These are phyloP conservation scores for Danio jaintianensis DNA, from an alignment of 2,797 vertebrate species.

Conservation along the genomic window DNA sequence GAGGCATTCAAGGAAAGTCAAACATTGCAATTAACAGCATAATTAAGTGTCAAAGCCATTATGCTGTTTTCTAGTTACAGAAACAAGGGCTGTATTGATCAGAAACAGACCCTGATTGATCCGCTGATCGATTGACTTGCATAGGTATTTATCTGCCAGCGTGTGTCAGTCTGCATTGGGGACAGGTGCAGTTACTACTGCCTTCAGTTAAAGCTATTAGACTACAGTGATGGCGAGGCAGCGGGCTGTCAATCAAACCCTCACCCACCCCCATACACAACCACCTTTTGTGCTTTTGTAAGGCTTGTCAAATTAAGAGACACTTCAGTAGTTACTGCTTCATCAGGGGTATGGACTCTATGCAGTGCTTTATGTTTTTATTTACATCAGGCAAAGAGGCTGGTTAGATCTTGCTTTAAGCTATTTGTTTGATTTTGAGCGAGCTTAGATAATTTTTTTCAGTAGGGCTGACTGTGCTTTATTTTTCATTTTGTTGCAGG, in stretches of 20 bases:
- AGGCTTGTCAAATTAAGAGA: conserved; percentile 68
- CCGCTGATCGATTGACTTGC: conserved; percentile 79
- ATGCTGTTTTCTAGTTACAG: conserved; percentile 81
- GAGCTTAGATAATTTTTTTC: not conserved
- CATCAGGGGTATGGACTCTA: conserved; percentile 25
- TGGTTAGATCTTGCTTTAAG: conserved; percentile 16
- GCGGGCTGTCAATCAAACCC: conserved; percentile 79
- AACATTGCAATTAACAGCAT: conserved; percentile 81
- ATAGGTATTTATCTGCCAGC: conserved; percentile 81
- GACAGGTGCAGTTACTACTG: conserved; percentile 77
- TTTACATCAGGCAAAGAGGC: not conserved
- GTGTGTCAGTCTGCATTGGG: conserved; percentile 77
- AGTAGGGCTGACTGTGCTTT: conserved; percentile 1
- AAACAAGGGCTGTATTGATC: conserved; percentile 83
- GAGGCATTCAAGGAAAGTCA: conserved; percentile 69
- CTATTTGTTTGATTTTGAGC: not conserved
- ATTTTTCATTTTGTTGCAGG: conserved; percentile 72
- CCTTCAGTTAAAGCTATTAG: conserved; percentile 82
- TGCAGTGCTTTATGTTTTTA: not conserved
- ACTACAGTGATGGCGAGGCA: conserved; percentile 79
- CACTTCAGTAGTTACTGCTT: conserved; percentile 52
- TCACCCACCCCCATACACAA: conserved; percentile 68
- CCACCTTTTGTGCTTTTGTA: conserved; percentile 28
- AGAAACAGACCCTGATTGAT: conserved; percentile 79
- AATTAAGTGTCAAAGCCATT: conserved; percentile 82